A percentile compares a stretch with the other conserved stretches of the same genome.
Conservation (phyloP, 2,888 invertebrate species). For the Chymomyza fuscimana region DNA sequence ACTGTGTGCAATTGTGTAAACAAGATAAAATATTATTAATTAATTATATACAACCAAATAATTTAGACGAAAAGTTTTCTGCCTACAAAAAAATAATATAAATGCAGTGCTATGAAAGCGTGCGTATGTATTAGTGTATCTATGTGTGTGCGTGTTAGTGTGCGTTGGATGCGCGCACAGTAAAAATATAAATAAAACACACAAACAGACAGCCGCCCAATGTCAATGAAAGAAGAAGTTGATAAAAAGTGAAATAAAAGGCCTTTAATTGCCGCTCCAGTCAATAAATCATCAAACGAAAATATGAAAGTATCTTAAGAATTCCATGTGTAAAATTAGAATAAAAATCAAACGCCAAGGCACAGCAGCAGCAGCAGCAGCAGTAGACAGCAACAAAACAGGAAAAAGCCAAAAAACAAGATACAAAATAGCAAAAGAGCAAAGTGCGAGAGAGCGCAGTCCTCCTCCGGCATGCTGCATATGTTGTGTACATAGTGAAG, state of each 20-base stretch:
- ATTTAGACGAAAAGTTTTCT: not conserved
- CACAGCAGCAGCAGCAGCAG: constrained; percentile 12
- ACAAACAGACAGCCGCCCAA: constrained; percentile 45
- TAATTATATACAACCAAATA: not conserved
- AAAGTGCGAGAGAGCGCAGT: constrained; percentile 22
- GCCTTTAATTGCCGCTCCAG: constrained; percentile 70
- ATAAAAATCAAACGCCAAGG: constrained; percentile 26
- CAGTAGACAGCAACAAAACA: not conserved
- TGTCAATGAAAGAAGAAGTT: constrained; percentile 54
- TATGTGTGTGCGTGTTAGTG: constrained; percentile 21
- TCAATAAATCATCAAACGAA: constrained; percentile 73
- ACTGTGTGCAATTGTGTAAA: not conserved
- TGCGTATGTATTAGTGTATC: constrained; percentile 7
- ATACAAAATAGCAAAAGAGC: constrained; percentile 46
- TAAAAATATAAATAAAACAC: constrained; percentile 68
- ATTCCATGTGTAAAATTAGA: constrained; percentile 68
- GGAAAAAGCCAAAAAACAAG: constrained; percentile 28
- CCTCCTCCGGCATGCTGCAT: constrained; percentile 8
- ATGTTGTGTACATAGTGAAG: constrained; percentile 47
- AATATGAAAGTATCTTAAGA: constrained; percentile 70
- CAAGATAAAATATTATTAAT: not conserved
- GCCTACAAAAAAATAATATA: constrained; percentile 13
- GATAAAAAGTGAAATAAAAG: constrained; percentile 54
- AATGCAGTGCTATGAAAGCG: constrained; percentile 2
- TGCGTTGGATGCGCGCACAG: constrained; percentile 53